Conservation (phyloP, 2,888 invertebrate genomes). For the Heliconius sara region DNA sequence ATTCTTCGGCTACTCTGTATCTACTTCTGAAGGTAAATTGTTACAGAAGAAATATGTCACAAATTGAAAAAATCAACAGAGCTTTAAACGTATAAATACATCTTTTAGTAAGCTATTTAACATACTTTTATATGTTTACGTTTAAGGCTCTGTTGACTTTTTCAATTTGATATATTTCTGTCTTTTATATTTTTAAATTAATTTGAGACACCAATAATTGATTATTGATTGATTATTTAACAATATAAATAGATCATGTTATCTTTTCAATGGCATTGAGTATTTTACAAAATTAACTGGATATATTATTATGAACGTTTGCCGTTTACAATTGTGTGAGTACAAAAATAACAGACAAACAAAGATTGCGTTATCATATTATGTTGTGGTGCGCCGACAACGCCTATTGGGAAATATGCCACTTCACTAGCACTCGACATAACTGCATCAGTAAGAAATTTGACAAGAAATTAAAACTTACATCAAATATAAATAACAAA, state of each 20-base stretch:
- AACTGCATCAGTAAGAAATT: not conserved
- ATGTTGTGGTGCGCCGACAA: constrained; percentile 36
- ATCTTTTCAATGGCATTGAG: not conserved
- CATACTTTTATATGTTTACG: no score
- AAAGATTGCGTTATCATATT: constrained; percentile 42
- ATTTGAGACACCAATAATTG: not conserved
- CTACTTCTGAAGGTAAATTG: constrained; percentile 56
- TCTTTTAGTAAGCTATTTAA: not conserved
- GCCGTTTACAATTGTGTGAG: not conserved
- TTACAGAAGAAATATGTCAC: no score
- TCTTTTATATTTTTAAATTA: no score
- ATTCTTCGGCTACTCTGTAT: constrained; percentile 58
- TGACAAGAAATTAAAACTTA: no score
- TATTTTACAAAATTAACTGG: not conserved
- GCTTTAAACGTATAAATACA: no score
- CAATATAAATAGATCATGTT: not conserved
- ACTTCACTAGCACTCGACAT: not conserved
- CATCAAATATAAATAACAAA: no score
- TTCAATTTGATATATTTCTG: no score
- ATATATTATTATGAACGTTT: constrained; percentile 23
- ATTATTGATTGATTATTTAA: not conserved
- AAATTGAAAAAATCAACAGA: no score
- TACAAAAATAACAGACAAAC: constrained; percentile 32
- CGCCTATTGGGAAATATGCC: constrained; percentile 26
- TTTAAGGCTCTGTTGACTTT: no score